Conservation (phyloP, 1,140 invertebrate species). For the Neotoxoptera formosana region DNA sequence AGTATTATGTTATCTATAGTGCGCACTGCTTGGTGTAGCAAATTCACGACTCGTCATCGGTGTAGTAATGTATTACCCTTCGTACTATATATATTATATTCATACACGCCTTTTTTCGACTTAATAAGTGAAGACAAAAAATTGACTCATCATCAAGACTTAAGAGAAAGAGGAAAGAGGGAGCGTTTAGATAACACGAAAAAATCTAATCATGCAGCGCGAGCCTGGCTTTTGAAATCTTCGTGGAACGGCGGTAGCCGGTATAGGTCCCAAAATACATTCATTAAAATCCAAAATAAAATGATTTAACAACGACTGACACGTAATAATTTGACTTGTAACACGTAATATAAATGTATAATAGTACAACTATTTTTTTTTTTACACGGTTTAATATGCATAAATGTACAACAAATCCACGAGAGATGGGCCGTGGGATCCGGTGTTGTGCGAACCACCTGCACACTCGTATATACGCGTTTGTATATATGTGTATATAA, state of each 20-base stretch:
- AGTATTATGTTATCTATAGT: too few relatives aligned
- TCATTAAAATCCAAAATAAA: not conserved
- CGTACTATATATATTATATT: not conserved
- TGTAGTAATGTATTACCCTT: not conserved
- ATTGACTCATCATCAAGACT: not conserved
- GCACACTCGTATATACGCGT: not conserved
- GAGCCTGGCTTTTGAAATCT: not conserved
- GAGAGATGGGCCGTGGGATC: conserved; percentile 29
- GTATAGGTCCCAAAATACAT: not conserved
- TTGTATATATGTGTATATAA: not conserved
- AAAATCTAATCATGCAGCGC: not conserved
- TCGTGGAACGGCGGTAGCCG: not conserved
- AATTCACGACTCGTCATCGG: too few relatives aligned
- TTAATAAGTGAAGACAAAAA: not conserved
- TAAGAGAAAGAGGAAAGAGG: not conserved
- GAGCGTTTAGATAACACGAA: not conserved
- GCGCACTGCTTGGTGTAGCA: too few relatives aligned
- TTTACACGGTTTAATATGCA: not conserved
- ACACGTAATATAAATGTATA: not conserved
- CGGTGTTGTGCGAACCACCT: conserved; percentile 19
- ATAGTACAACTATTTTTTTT: not conserved
- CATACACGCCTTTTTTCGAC: not conserved
- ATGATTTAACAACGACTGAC: not conserved
- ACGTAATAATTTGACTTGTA: not conserved
- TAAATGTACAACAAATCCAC: conserved; percentile 4